Conservation (phyloP, 2,888 invertebrate species). For the Chaitophorus viminalis region DNA sequence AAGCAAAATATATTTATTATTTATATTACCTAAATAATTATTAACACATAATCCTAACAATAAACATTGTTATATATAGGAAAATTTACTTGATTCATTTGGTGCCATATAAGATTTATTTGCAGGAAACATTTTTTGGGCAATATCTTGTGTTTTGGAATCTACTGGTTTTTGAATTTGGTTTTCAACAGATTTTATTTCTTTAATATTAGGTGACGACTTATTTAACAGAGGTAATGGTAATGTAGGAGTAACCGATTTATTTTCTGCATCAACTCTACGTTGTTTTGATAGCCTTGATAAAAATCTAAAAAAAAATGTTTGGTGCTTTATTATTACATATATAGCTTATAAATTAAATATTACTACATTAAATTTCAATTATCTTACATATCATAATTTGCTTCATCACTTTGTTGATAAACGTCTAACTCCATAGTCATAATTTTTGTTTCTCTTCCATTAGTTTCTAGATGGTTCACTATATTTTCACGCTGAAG, state of each 20-base stretch:
- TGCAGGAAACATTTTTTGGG: constrained; percentile 55
- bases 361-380: background rate
- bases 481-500: constrained; percentile 86
- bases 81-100: constrained; percentile 28
- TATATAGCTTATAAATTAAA: background rate
- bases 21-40: background rate
- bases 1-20: background rate
- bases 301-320: constrained; percentile 69
- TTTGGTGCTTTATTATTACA: background rate
- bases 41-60: background rate
- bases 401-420: constrained; percentile 78
- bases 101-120: constrained; percentile 23
- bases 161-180: constrained; percentile 1
- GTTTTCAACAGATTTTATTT: constrained; percentile 35
- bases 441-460: constrained; percentile 81
- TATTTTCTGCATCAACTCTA: constrained; percentile 77
- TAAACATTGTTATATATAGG: background rate
- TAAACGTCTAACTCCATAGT: constrained; percentile 80
- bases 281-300: constrained; percentile 80
- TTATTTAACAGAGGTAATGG: constrained; percentile 64
- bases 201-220: constrained; percentile 43
- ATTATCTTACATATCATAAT: constrained; percentile 72
- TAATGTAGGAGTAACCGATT: constrained; percentile 70
- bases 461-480: constrained; percentile 85
- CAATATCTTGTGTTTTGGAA: constrained; percentile 53